Conservation (phyloP, 2,113 vertebrate species). For the Forbesichthys papilliferus region DNA sequence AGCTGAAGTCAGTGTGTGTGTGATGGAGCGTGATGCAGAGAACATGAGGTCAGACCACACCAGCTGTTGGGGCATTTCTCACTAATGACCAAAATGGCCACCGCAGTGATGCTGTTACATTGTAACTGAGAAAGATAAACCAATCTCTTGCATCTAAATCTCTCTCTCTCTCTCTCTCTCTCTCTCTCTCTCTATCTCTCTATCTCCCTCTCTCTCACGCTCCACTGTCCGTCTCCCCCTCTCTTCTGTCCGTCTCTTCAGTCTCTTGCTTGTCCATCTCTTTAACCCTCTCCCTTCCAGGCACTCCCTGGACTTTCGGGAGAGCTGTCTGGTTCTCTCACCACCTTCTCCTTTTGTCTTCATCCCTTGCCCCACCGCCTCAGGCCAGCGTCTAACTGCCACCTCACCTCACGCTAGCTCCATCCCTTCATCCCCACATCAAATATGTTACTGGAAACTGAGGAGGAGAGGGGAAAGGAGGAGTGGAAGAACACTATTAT, state of each 20-base stretch:
- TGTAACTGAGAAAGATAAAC: background rate
- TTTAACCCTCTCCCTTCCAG: background rate
- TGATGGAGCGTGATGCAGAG: constrained; percentile 1
- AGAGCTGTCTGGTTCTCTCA: background rate
- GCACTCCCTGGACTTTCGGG: background rate
- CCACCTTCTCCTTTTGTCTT: background rate
- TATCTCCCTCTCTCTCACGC: background rate
- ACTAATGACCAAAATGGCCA: constrained; percentile 39
- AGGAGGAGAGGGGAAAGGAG: background rate
- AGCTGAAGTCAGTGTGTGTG: constrained; percentile 5
- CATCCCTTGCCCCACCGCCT: background rate
- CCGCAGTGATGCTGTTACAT: background rate
- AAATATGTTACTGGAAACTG: background rate
- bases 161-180: background rate
- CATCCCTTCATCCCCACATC: constrained; percentile 7
- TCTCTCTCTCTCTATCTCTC: background rate
- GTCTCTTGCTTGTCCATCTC: background rate
- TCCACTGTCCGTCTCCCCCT: background rate
- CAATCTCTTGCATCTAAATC: background rate
- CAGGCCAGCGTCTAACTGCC: background rate
- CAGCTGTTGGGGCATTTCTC: constrained; percentile 41
- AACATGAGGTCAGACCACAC: constrained; percentile 41
- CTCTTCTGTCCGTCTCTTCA: background rate
- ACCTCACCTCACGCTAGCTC: background rate
- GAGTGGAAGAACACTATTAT: constrained; percentile 12